phyloP scores from a whole-genome alignment of 2,888 invertebrate species.

The Cartodere bifasciata region DNA sequence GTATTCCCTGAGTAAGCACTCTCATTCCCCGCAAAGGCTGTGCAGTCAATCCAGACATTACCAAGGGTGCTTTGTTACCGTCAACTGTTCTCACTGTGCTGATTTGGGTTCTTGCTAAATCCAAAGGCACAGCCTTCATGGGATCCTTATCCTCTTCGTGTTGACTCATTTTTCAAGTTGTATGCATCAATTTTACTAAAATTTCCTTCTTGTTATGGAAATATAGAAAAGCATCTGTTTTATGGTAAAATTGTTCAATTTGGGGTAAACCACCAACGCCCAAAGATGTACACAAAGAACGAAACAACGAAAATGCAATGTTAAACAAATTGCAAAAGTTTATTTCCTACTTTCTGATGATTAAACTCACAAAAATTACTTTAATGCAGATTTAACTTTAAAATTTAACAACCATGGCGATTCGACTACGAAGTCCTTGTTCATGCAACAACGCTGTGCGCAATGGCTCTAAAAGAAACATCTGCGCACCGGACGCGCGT shows the following conservation, averaged over 20 bases:
- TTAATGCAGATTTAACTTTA: constrained; percentile 13
- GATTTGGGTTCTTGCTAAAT: constrained; percentile 40
- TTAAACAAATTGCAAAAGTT: too few relatives aligned
- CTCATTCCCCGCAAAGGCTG: constrained; percentile 32
- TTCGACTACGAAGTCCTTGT: constrained; percentile 14
- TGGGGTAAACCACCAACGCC: constrained; percentile 1
- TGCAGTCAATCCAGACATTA: constrained; percentile 26
- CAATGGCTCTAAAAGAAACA: too few relatives aligned
- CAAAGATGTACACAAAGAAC: too few relatives aligned
- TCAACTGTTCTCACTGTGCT: constrained; percentile 38
- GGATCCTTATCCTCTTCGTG: constrained; percentile 43
- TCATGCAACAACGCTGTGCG: too few relatives aligned
- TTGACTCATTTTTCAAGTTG: constrained; percentile 28
- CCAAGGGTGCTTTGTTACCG: constrained; percentile 30
- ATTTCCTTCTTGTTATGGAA: constrained; percentile 3
- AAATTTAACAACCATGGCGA: constrained; percentile 19
- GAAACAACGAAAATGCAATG: too few relatives aligned
- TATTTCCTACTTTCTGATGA: too few relatives aligned
- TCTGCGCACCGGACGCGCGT: too few relatives aligned
- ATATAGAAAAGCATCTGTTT: background rate
- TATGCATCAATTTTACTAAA: constrained; percentile 10
- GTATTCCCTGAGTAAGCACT: constrained; percentile 29
- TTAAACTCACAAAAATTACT: constrained; percentile 1
- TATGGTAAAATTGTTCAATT: background rate
- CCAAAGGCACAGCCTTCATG: constrained; percentile 42